phyloP scores from a whole-genome alignment of 2,797 vertebrate species.

The Tokudaia muenninki region DNA sequence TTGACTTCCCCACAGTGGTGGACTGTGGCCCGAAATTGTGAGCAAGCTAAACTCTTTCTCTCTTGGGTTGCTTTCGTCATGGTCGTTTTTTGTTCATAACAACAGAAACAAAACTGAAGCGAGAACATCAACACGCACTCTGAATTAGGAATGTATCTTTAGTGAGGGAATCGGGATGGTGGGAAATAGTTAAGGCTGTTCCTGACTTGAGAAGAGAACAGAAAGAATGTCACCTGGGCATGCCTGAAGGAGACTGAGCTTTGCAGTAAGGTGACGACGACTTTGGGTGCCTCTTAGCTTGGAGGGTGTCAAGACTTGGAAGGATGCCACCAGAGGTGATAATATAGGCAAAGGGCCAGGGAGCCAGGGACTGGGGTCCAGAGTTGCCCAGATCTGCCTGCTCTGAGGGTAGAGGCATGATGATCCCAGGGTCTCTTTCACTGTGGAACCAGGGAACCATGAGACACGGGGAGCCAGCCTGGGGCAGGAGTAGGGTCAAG shows the following conservation, averaged over 20 bases:
- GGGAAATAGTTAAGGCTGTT: neutral
- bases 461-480: too few species aligned
- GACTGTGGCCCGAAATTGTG: neutral
- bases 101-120: neutral
- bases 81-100: neutral
- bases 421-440: neutral
- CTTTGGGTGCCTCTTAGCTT: neutral
- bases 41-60: neutral
- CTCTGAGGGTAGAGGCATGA: neutral
- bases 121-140: neutral
- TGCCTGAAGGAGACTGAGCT: rapidly evolving
- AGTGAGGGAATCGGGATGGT: neutral
- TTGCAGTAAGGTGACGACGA: rapidly evolving
- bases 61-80: neutral
- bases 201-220: neutral
- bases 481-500: too few species aligned
- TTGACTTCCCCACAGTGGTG: neutral
- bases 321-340: neutral
- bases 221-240: rapidly evolving
- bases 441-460: too few species aligned
- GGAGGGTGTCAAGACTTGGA: neutral
- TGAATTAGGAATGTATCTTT: neutral
- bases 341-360: neutral
- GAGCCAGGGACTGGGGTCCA: neutral
- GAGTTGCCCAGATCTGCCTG: neutral